Evolutionary conservation across 2,797 vertebrate species (phyloP), one percentile per base, ranked within the genome.

Genomic region (Streptopelia turtur): DNA sequence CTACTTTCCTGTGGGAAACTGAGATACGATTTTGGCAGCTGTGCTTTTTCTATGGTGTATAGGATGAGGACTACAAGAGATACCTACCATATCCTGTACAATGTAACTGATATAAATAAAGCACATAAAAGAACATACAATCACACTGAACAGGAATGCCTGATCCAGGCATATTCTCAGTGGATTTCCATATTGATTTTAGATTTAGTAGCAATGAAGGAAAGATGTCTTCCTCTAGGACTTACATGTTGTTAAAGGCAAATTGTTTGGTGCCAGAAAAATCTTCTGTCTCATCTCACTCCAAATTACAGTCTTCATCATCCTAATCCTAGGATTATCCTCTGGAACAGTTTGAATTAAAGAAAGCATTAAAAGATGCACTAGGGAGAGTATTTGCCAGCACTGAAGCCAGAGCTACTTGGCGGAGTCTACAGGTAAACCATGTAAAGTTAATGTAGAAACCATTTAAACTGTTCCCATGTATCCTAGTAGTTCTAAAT

Each of bases 241-340:
- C 9, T n/a, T 89, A 41, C 1, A 11, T 16, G 35, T 85, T 49
- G 4, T 68, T 83, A 85, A 80, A 66, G 30, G 39, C 25, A 85
- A 87, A 85, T 74, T 70, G 74, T 49, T 64, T 64, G 57, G 23
- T 69, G 41, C 64, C 77, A 92, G 63, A 86, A 94, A 92, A 50
- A 89, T 35, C 53, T 86, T 60, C n/a, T 52, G 2, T 56, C 82
- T 91, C 23, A 66, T 83, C 61, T 76, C 45, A 74, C 22, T 63
- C 63, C 37, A 77, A 85, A 89, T 87, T 74, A 87, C 65, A 93
- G 41, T 27, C 52, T 85, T 70, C 49, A 87, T 33, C 78, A 87
- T 60, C 35, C 84, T 96, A 94, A 91, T 89, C 75, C 76, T 30
- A 80, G 56, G 37, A 87, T 93, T 92, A 95, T 81, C 71, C 45